Evolutionary conservation across 2,113 vertebrate genomes (phyloP), one percentile per base, ranked within the genome.

Genomic region (Lamprotornis superbus): DNA sequence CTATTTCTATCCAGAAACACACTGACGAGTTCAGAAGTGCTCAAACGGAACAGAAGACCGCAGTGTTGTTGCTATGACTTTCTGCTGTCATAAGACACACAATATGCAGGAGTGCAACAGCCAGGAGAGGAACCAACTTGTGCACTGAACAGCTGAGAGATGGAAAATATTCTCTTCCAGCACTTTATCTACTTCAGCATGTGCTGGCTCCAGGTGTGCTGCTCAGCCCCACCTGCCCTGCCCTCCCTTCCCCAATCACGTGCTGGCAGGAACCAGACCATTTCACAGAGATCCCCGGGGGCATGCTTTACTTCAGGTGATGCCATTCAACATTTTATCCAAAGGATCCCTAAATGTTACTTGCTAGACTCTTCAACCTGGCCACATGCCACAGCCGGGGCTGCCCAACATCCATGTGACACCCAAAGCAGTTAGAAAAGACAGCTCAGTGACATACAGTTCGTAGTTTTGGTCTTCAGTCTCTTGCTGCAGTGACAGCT

Each of bases 401-500:
- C 59, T 84, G 50, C 37, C 65, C 61, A 80, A 68, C 35, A 25
- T 11, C 42, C 28, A 11, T 1, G 37, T 56, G 64, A 70, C 47
- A 90, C 57, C 23, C 25, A 73, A 24, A 93, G 39, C 42, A 78
- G 55, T 46, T 11, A 53, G 22, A 79, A 90, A 75, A 61, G 91
- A 73, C 25, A 53, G 81, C 49, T 78, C 56, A 83, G 9, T 11
- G 50, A 97, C 98, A 12, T 98, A 99, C 99, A 99, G 98, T 87
- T 99, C 98, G 42, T 99, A 99, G 97, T 99, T 99, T 92, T 99
- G 99, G 96, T 99, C 99, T 93, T 99, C 99, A 0, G 99, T 99
- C 97, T 99, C 99, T 92, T 99, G 99, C 97, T 99, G 99, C 81
- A 99, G 99, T 0, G 95, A 98, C 13, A 99, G 98, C 95, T 99